Evolutionary conservation across 64 coral and sea anemone species (phyloP).

Genomic region (Pocillopora verrucosa): DNA sequence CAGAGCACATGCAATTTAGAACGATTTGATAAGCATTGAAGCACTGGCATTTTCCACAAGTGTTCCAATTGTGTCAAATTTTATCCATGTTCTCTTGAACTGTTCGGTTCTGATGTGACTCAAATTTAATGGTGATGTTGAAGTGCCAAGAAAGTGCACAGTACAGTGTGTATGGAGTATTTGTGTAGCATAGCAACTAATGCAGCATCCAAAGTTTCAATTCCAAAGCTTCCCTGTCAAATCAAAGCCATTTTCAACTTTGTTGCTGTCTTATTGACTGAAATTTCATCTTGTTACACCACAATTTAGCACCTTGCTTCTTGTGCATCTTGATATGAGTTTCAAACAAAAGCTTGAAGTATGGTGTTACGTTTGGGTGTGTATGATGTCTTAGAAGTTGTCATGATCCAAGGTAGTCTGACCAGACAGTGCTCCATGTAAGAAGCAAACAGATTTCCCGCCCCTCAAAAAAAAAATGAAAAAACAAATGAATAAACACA

Average conservation of each 20-base stretch:
- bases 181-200: too few species aligned
- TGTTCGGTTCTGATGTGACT: too few species aligned
- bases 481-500: too few species aligned
- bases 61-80: too few species aligned
- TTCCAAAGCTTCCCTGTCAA: neutral
- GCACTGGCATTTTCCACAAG: too few species aligned
- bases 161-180: too few species aligned
- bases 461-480: too few species aligned
- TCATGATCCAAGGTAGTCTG: neutral
- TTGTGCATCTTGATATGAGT: neutral
- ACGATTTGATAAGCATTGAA: neutral
- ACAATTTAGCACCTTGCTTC: neutral
- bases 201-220: too few species aligned
- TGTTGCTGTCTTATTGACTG: neutral
- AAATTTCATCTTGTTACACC: neutral
- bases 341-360: neutral
- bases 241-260: constrained; percentile 5
- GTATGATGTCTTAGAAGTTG: neutral
- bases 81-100: too few species aligned
- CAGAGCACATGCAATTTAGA: neutral
- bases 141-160: neutral
- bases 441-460: too few species aligned
- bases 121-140: neutral
- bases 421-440: neutral
- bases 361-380: neutral